These are phyloP conservation scores for Nematolebias whitei DNA, from an alignment of 2,113 vertebrate species.

Conservation along the genomic window DNA sequence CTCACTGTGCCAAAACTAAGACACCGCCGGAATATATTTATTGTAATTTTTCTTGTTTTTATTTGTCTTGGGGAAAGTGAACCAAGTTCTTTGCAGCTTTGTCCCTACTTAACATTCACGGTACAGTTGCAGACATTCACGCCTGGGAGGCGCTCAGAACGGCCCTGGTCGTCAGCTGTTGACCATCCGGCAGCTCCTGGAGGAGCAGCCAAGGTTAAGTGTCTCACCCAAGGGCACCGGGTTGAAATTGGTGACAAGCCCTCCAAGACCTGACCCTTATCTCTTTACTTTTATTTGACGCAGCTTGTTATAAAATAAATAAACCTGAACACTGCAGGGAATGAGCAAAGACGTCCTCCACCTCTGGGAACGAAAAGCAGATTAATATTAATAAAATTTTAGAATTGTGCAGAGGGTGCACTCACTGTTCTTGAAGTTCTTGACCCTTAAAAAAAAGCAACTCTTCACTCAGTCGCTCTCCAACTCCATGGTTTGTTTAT, in stretches of 20 bases:
- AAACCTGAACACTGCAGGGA: constrained; percentile 11
- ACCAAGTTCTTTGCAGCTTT: constrained; percentile 26
- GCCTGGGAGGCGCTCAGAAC: constrained; percentile 43
- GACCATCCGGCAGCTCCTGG: constrained; percentile 35
- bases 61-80: constrained; percentile 37
- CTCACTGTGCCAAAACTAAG: constrained; percentile 21
- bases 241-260: constrained; percentile 44
- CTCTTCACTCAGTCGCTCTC: constrained; percentile 5
- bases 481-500: constrained; percentile 31
- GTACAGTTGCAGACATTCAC: constrained; percentile 41
- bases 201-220: constrained; percentile 44
- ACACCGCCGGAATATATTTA: constrained; percentile 12
- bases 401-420: constrained; percentile 12
- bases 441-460: constrained; percentile 16
- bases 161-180: constrained; percentile 42
- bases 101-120: constrained; percentile 60
- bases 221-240: constrained; percentile 52
- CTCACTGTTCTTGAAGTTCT: constrained; percentile 17
- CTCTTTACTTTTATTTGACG: constrained; percentile 25
- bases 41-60: background rate
- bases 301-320: constrained; percentile 29
- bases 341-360: background rate
- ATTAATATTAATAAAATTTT: constrained; percentile 28
- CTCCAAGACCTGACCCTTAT: constrained; percentile 12
- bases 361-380: constrained; percentile 5